These are phyloP conservation scores for Electrophaes corylata DNA, from an alignment of 2,888 invertebrate genomes.

Conservation along the genomic window DNA sequence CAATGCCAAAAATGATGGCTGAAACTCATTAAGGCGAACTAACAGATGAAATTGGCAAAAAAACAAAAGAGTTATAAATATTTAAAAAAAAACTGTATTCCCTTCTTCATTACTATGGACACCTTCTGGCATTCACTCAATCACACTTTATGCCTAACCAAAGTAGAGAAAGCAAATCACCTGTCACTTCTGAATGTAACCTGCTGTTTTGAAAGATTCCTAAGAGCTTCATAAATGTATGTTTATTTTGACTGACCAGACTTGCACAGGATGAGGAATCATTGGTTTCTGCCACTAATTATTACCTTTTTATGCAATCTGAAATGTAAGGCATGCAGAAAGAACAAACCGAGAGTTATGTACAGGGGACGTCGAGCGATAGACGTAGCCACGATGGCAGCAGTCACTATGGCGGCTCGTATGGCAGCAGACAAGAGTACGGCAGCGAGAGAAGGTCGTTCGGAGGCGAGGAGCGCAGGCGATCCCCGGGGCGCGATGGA, in stretches of 20 bases:
- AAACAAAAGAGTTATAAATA: constrained; percentile 4
- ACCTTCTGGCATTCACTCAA: constrained; percentile 14
- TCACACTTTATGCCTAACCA: constrained; percentile 8
- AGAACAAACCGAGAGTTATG: constrained; percentile 76
- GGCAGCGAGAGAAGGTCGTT: constrained; percentile 77
- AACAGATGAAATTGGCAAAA: constrained; percentile 23
- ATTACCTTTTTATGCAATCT: constrained; percentile 30
- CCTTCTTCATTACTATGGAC: constrained; percentile 12
- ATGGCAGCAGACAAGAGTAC: constrained; percentile 84
- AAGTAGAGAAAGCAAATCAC: constrained; percentile 12
- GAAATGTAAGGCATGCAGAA: constrained; percentile 57
- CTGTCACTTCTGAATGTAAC: constrained; percentile 3
- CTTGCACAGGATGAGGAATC: constrained; percentile 14
- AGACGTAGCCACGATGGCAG: constrained; percentile 84
- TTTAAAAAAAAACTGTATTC: constrained; percentile 16
- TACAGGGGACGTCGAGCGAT: constrained; percentile 82
- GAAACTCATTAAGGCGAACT: constrained; percentile 16
- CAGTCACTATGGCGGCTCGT: constrained; percentile 82
- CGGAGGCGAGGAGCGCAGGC: constrained; percentile 81
- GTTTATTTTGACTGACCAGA: constrained; percentile 4
- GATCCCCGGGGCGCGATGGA: constrained; percentile 79
- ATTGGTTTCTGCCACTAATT: constrained; percentile 16
- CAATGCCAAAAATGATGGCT: constrained; percentile 12
- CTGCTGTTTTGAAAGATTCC: constrained; percentile 4
- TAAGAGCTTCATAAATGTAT: constrained; percentile 16